Evolutionary conservation across 1,140 invertebrate species (phyloP), one percentile per base, ranked within the genome.

Genomic region (Nomia melanderi): DNA sequence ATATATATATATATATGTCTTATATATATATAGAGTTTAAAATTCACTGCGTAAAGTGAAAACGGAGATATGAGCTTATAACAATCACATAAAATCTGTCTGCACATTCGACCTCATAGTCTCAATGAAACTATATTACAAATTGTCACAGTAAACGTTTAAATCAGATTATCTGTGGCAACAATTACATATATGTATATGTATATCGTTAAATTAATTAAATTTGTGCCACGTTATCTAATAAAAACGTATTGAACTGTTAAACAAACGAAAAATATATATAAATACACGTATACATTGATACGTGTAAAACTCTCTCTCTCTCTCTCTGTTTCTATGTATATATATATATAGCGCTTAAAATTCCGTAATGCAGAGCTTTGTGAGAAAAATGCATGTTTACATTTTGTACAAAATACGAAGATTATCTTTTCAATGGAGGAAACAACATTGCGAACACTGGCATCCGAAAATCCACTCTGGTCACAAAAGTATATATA

Each of bases 21-120:
- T 83, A 83, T 87, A 84, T 82, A 82, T 87, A 76, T 85, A 82
- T 88, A 85, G 83, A 88, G 83, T 87, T 88, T 86, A 88, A 90
- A 91, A 89, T 88, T 89, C 82, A 88, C 86, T 87, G 73, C 79
- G 83, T 86, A 83, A 85, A 85, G 72, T 82, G 82, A 82, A 70
- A 81, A 85, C 76, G 64, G 64, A 78, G 77, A 81, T 81, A 81
- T 81, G 79, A 76, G 66, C 62, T 77, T 81, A 66, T 78, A 81
- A 81, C 75, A 72, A 81, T 81, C 79, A 81, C 79, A 81, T 81
- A 77, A 80, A 77, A 70, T 63, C 66, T 80, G 66, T 78, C 64
- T 78, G 76, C 67, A 74, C 36, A 39, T 78, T 50, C 36, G 41
- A 73, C n/a, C 53, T 79, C 59, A 78, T 47, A 69, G 64, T 78